Evolutionary conservation across 2,797 vertebrate genomes (phyloP).

Genomic region (Myotis myotis): DNA sequence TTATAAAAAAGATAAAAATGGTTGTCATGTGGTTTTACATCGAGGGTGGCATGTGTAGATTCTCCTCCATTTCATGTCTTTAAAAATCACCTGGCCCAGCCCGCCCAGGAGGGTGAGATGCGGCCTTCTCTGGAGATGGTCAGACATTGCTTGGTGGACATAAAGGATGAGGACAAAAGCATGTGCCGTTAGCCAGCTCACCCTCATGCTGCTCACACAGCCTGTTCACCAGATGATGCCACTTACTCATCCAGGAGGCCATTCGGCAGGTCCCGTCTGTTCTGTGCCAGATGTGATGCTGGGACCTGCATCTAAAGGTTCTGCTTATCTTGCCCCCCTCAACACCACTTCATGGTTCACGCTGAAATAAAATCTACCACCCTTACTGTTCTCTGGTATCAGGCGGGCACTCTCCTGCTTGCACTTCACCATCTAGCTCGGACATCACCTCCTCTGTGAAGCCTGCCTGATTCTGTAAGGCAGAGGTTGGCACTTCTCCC

Average conservation of each 20-base stretch:
- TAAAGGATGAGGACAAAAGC: no score
- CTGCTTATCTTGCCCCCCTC: neutral
- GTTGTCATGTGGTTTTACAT: neutral
- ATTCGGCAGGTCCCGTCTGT: neutral
- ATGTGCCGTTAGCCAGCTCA: rapidly evolving
- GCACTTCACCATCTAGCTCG: neutral
- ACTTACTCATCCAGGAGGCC: no score
- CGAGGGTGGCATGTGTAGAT: neutral
- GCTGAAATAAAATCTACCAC: neutral
- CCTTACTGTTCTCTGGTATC: no score
- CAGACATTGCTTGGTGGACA: neutral
- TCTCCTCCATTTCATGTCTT: neutral
- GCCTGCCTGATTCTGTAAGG: neutral
- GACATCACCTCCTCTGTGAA: neutral
- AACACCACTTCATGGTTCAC: neutral
- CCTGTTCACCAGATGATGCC: neutral
- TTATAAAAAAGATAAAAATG: neutral
- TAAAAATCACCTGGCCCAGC: neutral
- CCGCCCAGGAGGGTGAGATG: no score
- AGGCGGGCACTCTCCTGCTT: neutral
- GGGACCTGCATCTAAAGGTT: neutral
- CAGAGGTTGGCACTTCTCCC: neutral
- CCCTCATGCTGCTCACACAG: neutral
- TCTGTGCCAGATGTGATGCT: neutral
- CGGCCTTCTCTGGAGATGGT: neutral